Evolutionary conservation across 1,140 invertebrate genomes (phyloP).

Genomic region (Akabosia matsudoensis): DNA sequence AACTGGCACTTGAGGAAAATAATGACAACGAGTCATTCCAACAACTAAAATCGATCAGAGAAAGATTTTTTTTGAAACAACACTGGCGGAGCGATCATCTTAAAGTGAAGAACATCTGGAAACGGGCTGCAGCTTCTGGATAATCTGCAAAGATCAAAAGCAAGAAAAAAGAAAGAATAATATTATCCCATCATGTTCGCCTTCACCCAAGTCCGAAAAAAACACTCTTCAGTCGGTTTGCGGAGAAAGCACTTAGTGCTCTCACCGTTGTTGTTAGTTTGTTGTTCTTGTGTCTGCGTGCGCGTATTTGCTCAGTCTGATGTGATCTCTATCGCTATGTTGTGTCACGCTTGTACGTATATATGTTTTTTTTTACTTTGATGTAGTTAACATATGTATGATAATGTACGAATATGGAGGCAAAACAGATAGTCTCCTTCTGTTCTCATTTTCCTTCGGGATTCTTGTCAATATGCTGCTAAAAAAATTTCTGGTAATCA

Average conservation of each 20-base stretch:
- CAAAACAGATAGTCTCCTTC: not conserved
- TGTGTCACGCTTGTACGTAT: not conserved
- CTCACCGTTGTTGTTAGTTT: not conserved
- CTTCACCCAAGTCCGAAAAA: not conserved
- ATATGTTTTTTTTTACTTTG: not conserved
- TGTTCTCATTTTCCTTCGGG: not conserved
- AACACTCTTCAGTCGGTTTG: not conserved
- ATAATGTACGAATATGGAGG: not conserved
- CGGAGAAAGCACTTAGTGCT: not conserved
- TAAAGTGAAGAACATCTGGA: not conserved
- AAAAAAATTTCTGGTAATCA: not conserved
- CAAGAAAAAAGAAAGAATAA: not conserved
- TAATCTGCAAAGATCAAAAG: not conserved
- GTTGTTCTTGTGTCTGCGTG: no score
- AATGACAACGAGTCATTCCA: no score
- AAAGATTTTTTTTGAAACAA: not conserved
- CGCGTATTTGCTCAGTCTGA: not conserved
- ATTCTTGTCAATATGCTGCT: not conserved
- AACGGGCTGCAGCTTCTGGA: not conserved
- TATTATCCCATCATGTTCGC: not conserved
- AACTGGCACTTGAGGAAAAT: no score
- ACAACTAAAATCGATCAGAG: no score
- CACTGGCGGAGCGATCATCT: not conserved
- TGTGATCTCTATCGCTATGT: not conserved
- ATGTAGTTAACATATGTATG: not conserved